Base-by-base conservation (phyloP, 2,888 invertebrate genomes). In the Orthosia gracilis region DNA sequence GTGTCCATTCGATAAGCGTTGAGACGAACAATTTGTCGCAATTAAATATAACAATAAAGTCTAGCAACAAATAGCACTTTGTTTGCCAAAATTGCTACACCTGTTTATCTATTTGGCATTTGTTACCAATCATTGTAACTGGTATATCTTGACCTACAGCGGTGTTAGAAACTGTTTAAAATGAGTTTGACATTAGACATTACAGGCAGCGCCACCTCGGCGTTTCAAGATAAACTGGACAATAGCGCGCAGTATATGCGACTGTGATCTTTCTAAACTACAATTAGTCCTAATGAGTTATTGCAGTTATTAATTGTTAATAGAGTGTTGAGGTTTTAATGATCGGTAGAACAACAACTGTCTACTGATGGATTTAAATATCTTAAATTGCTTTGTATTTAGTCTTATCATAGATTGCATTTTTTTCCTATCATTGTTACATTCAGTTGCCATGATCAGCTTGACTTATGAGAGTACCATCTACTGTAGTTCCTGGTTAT, bases 31-130 rank as follows among this genome's bases (percentile, higher is more conserved):
- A 70, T 73, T 68, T 12, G 40, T 23, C 23, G 55, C 18, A 15
- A 69, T 66, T 69, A 72, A 72, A 74, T 70, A 54, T 18, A 26
- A 70, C 67, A 70, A 73, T 65, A 65, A 11, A 67, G 55, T 45
- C 18, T 69, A 59, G 49, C 59, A 26, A 66, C n/a, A 66, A 63
- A 69, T 73, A n/a, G 73, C 73, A 77, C 17, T 62, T 45, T 18
- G 50, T 11, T 15, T 75, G 69, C 72, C 73, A 75, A 67, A 83
- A 57, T 59, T 59, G 52, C 66, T 54, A 64, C 83, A 84, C 69
- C 80, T 84, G 84, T 73, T 67, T 15, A n/a, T 61, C 68, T 55
- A 52, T 74, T 45, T 69, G 47, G 72, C 57, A 74, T 78, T 65
- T 47, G 40, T 45, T 45, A 49, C 31, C 50, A n/a, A 47, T 50